Evolutionary conservation across 2,797 vertebrate species (phyloP), one percentile per base, ranked within the genome.

Genomic region (Tympanoctomys barrerae): DNA sequence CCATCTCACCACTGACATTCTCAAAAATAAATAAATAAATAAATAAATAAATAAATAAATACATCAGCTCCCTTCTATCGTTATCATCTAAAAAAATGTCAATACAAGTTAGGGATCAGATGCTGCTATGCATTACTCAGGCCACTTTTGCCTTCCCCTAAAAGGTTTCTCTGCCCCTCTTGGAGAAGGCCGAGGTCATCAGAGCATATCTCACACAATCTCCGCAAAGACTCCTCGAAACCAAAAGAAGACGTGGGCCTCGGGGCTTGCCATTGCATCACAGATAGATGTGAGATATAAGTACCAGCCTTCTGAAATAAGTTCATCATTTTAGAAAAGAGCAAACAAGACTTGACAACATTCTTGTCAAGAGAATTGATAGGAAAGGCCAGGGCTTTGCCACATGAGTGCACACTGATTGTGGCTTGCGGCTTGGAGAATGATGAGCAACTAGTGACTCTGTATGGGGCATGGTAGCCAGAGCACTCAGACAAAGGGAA

Each of bases 341-440:
- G 97, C 81, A 98, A 97, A 98, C 36, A 59, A 22, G 87, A 98
- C 96, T 87, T 97, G 97, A 98, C 98, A 98, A 91, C 80, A 94
- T 96, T 98, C 96, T 97, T 98, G 96, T 98, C 96, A 98, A 97
- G 80, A 96, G 70, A 97, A 96, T 81, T 97, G 97, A 98, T 97
- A 96, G 96, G 97, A 98, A 98, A 98, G 89, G 91, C 87, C 1
- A 18, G 95, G 97, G 87, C 86, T 98, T 98, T 98, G 94, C 94
- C 97, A 97, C 94, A 89, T 96, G 90, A 98, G 46, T 96, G 97
- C 94, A 96, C 73, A 91, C 66, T 36, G 31, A 97, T 97, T 96
- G 84, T 75, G 97, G 94, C 97, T 97, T 11, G 52, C 97, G 96
- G 96, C 93, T 97, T 92, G 73, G 66, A 94, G 94, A 97, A 96